Base-by-base conservation (phyloP, 2,797 vertebrate species). In the Eleutherodactylus coqui region DNA sequence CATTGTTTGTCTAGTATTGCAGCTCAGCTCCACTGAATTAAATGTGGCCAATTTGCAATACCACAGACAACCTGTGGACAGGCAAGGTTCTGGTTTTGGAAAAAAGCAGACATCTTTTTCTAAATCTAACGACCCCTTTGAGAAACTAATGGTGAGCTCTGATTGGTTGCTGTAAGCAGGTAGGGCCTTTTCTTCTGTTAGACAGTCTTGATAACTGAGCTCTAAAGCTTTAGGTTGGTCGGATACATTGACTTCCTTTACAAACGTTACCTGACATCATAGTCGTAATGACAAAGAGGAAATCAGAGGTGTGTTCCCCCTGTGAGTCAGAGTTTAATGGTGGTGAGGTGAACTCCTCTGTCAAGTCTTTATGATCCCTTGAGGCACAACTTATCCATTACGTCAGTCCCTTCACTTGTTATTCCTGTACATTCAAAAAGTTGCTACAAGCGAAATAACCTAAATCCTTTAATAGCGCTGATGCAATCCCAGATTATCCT, bases 391-490 rank as follows among this genome's bases (percentile, higher is more conserved):
- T 64, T 82, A 75, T 29, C 24, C 79, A 82, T 82, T 49, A 82
- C 58, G 27, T 76, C 85, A 86, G 82, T 43, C 73, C 21, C 62
- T 45, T 34, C 49, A 45, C 11, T 55, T 41, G 2, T 41, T 53
- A 70, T 6, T 32, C 51, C 29, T 41, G 49, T 73, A 43, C 47
- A 53, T 77, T 51, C 49, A 82, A 67, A 43, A 82, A 76, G 76
- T 53, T 77, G 72, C 55, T 69, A 58, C 72, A 77, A 53, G 32
- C n/a, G 19, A 76, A 82, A 55, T 82, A 72, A 82, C 72, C 43
- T 64, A 55, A 86, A 76, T 58, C 72, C 79, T 24, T 69, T 83
- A 86, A 82, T 76, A 82, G 79, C 24, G n/a, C 21, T 83, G 62
- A 83, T 60, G 62, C 27, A 69, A 86, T 36, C 73, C 47, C 19